Evolutionary conservation across 2,113 vertebrate genomes (phyloP), one percentile per base, ranked within the genome.

Genomic region (Redunca redunca): DNA sequence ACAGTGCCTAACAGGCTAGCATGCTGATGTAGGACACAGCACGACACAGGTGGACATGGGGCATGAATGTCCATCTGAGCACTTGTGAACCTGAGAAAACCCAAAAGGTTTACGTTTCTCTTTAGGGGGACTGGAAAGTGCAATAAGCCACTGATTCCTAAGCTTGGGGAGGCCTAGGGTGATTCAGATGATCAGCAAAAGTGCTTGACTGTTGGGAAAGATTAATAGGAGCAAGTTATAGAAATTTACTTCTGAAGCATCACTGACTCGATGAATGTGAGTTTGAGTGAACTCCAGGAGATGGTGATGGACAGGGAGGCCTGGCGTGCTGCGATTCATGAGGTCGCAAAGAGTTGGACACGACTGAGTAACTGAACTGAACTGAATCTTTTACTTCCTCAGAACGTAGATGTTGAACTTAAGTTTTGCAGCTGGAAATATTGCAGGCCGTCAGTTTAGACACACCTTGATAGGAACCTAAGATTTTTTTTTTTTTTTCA

Each of bases 301-400:
- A 25, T 25, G 55, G 23, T 57, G 55, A 57, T 57, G 55, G 55
- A 57, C 57, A 58, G 57, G 57, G 9, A 58, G 57, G 25, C 57
- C 10, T 26, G 57, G 57, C 10, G 3, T 58, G 10, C 57, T 58
- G 57, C 10, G 4, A 26, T 58, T 58, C 10, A 12, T 5, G 57
- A 10, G 25, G 57, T 58, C 57, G 0, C 25, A 58, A 58, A 58
- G 25, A 58, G 57, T 58, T 0, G 25, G 57, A 58, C 57, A 26
- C 4, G 4, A 58, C 57, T 58, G 57, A 58, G 57, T 2, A 11
- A 58, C 1, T 58, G 25, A 58, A 58, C 57, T 58, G 57, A 58
- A 58, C 57, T 26, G 57, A 88, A 89, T n/a, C 43, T 96, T 86
- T 90, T 77, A 48, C 62, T 67, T 95, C 83, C n/a, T 62, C 52